Percentiles rank a stretch among this genome's conserved stretches.
phyloP scores from a whole-genome alignment of 37 sponge, comb jelly and placozoan species.

The Beroe forskalii region DNA sequence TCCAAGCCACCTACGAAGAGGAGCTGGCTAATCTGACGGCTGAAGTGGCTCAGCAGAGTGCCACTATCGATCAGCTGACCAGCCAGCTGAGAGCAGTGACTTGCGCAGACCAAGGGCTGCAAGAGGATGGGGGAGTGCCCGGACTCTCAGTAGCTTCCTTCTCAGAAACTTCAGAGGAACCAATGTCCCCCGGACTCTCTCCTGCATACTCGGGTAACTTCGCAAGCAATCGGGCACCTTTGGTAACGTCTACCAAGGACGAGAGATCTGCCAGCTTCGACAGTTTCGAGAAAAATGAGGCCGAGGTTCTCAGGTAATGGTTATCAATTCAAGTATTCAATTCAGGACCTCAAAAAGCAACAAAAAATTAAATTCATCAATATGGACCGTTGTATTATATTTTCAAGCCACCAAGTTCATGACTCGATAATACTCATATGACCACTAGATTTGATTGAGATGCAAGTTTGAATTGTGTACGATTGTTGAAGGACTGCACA shows the following conservation, averaged over 20 bases:
- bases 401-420: too few species aligned
- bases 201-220: not conserved
- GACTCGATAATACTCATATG: too few species aligned
- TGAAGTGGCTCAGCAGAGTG: not conserved
- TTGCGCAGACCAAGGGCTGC: not conserved
- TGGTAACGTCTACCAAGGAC: not conserved
- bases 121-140: not conserved
- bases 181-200: slow-evolving; percentile 30
- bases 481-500: too few species aligned
- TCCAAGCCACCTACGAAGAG: slow-evolving; percentile 38
- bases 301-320: not conserved
- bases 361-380: too few species aligned
- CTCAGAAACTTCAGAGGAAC: slow-evolving; percentile 29
- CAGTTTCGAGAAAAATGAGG: not conserved
- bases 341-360: too few species aligned
- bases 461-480: too few species aligned
- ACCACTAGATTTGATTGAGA: too few species aligned
- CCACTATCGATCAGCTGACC: not conserved
- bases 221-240: not conserved
- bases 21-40: not conserved
- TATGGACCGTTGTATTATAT: too few species aligned
- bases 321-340: too few species aligned
- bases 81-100: not conserved
- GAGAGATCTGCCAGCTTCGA: not conserved
- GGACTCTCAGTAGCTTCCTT: too few species aligned